Evolutionary conservation across 2,797 vertebrate species (phyloP).

Genomic region (Chrysocyon brachyurus): DNA sequence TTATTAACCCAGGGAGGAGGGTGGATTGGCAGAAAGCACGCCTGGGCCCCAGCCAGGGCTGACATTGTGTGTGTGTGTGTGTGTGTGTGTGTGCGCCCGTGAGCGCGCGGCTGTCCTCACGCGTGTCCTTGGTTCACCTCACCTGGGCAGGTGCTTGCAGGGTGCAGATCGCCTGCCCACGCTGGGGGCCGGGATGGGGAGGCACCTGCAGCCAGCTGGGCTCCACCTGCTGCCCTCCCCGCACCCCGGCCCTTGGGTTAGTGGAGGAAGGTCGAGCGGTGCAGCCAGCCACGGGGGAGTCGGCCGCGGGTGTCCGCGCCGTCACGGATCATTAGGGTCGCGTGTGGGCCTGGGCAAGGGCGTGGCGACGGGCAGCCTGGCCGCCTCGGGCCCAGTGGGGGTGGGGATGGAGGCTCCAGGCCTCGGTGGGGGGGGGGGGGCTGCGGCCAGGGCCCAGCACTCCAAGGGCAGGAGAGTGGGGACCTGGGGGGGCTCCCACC

Average conservation of each 20-base stretch:
- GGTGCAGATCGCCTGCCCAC: rapidly evolving
- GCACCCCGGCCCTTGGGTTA: not conserved
- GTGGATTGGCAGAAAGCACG: not conserved
- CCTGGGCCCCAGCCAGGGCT: not conserved
- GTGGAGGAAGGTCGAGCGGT: not conserved
- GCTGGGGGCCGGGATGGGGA: not conserved
- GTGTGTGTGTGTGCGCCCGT: not conserved
- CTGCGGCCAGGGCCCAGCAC: not conserved
- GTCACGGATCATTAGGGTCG: not conserved
- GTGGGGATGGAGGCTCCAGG: not conserved
- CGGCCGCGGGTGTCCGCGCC: not conserved
- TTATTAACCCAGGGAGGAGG: not conserved
- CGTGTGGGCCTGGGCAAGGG: not conserved
- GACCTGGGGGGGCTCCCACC: not conserved
- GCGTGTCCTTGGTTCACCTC: not conserved
- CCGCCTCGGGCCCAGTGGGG: rapidly evolving
- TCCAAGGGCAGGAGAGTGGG: not conserved
- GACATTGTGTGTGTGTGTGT: not conserved
- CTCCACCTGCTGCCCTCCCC: not conserved
- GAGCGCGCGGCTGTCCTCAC: rapidly evolving
- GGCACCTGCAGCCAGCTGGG: not conserved
- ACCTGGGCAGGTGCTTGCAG: not conserved
- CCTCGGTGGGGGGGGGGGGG: too few relatives aligned
- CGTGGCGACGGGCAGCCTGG: rapidly evolving
- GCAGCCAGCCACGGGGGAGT: too few relatives aligned